phyloP scores from a whole-genome alignment of 2,888 invertebrate species.

The Macrophya alboannulata region DNA sequence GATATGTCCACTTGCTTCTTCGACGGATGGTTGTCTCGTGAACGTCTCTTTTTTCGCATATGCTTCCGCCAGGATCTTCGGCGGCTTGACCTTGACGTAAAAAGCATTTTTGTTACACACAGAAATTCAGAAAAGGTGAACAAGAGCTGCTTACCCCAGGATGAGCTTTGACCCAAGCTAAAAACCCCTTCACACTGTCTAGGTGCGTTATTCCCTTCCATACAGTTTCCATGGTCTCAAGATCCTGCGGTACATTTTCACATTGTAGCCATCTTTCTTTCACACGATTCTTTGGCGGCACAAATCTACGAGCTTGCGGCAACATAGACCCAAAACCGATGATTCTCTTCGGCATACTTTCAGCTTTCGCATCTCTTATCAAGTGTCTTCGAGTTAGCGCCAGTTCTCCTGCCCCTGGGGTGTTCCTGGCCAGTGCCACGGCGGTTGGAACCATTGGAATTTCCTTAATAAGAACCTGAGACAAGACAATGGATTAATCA shows the following conservation, averaged over 20 bases:
- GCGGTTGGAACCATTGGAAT: slow-evolving; percentile 83
- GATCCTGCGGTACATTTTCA: slow-evolving; percentile 82
- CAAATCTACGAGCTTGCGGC: slow-evolving; percentile 81
- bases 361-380: slow-evolving; percentile 81
- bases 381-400: slow-evolving; percentile 81
- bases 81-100: slow-evolving; percentile 59
- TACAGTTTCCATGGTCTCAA: slow-evolving; percentile 84
- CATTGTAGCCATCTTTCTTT: slow-evolving; percentile 82
- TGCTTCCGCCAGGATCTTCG: slow-evolving; percentile 59
- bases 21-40: slow-evolving; percentile 58
- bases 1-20: slow-evolving; percentile 60
- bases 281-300: slow-evolving; percentile 82
- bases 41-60: slow-evolving; percentile 55
- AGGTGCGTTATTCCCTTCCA: slow-evolving; percentile 85
- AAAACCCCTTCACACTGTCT: slow-evolving; percentile 71
- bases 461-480: slow-evolving; percentile 82
- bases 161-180: slow-evolving; percentile 69
- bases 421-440: slow-evolving; percentile 81
- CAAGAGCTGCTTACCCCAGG: slow-evolving; percentile 64
- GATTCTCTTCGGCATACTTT: slow-evolving; percentile 80
- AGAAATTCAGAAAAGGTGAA: background rate
- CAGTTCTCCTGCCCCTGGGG: slow-evolving; percentile 81
- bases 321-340: slow-evolving; percentile 82
- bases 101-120: background rate
- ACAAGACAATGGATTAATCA: background rate